Conservation (phyloP, 2,113 vertebrate genomes). For the Herpetotheres cachinnans region DNA sequence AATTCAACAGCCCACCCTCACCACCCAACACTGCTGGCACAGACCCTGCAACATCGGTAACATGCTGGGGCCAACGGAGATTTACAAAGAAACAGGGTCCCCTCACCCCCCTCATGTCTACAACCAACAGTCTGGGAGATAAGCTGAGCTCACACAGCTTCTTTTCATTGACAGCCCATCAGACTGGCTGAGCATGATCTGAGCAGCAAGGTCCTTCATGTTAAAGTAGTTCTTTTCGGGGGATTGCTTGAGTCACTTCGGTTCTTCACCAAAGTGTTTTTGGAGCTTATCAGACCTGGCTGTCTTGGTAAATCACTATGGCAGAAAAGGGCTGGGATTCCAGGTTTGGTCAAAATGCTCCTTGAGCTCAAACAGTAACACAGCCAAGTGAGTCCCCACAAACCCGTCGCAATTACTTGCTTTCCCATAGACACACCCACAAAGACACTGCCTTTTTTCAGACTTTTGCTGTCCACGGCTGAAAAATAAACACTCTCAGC, state of each 20-base stretch:
- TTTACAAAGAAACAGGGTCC: background rate
- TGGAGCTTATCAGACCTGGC: background rate
- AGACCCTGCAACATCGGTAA: background rate
- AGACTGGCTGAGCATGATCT: background rate
- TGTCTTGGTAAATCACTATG: background rate
- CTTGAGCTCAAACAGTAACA: background rate
- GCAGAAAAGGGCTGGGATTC: background rate
- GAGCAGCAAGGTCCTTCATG: rapidly evolving
- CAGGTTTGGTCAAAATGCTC: background rate
- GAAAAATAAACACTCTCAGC: background rate
- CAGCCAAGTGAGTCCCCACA: background rate
- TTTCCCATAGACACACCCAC: background rate
- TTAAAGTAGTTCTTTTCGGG: background rate
- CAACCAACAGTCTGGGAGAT: background rate
- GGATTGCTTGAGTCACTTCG: background rate
- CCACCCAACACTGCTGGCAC: rapidly evolving
- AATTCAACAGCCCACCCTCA: background rate
- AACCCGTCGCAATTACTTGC: background rate
- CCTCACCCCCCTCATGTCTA: background rate
- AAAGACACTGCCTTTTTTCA: background rate
- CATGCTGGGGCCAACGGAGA: rapidly evolving
- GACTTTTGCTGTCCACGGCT: background rate
- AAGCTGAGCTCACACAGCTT: background rate
- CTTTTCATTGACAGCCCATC: background rate
- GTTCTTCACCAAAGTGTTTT: background rate